Conservation (phyloP, 2,888 invertebrate genomes). For the Cerastoderma edule region DNA sequence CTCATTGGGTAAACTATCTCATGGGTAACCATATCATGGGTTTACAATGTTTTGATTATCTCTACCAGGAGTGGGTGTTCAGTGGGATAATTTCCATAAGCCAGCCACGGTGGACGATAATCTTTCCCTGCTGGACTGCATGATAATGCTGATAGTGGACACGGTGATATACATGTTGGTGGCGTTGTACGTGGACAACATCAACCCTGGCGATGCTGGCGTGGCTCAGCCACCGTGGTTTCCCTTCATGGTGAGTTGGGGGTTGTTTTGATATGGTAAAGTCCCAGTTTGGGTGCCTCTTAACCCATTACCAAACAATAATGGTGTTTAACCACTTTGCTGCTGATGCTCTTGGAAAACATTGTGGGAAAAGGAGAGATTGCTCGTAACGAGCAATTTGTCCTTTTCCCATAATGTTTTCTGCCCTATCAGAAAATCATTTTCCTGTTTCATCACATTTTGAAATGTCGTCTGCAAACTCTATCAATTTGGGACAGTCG, state of each 20-base stretch:
- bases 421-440: no score
- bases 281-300: no score
- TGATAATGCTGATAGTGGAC: constrained; percentile 90
- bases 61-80: constrained; percentile 77
- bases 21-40: no score
- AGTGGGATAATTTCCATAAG: constrained; percentile 80
- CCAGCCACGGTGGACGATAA: constrained; percentile 88
- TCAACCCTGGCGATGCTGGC: constrained; percentile 93
- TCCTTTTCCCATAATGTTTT: no score
- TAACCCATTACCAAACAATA: no score
- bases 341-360: neutral
- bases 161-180: constrained; percentile 89
- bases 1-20: no score
- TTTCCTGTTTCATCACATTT: no score
- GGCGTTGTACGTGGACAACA: constrained; percentile 93
- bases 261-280: no score
- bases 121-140: constrained; percentile 86
- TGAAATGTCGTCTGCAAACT: no score
- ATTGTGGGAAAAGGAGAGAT: neutral
- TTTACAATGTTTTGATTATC: no score
- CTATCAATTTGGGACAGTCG: no score
- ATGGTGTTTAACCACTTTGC: neutral
- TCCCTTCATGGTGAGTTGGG: constrained; percentile 86
- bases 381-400: no score
- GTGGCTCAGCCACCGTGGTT: constrained; percentile 93